A percentile compares a stretch with the other conserved stretches of the same genome.
Conservation (phyloP, 2,888 invertebrate species). For the Himalopsyche japonica region DNA sequence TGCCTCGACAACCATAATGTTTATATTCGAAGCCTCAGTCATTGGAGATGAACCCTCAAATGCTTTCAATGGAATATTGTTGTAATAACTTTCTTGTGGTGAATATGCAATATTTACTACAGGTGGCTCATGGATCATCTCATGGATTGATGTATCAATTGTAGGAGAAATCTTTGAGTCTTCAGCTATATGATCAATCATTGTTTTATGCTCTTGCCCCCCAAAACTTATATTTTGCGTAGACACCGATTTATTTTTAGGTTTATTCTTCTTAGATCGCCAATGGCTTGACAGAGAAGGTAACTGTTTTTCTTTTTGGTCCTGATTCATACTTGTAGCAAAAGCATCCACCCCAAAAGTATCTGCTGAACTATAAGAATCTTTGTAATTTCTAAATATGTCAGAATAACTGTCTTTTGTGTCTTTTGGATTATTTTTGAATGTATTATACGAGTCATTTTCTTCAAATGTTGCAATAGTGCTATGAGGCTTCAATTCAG, state of each 20-base stretch:
- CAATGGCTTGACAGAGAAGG: slow-evolving; percentile 43
- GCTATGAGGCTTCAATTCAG: slow-evolving; percentile 19
- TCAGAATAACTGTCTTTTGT: neutral
- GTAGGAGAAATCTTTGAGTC: slow-evolving; percentile 39
- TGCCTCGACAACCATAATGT: slow-evolving; percentile 52
- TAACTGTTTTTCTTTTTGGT: slow-evolving; percentile 24
- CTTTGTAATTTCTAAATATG: neutral
- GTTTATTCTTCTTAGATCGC: slow-evolving; percentile 43
- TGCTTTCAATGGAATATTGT: slow-evolving; percentile 51
- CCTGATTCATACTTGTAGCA: neutral
- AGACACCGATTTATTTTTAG: slow-evolving; percentile 54
- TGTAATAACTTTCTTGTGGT: slow-evolving; percentile 51
- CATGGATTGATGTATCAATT: slow-evolving; percentile 5
- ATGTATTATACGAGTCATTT: neutral
- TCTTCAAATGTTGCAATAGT: slow-evolving; percentile 10
- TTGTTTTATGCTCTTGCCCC: slow-evolving; percentile 51
- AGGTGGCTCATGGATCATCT: slow-evolving; percentile 1
- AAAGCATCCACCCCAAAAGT: slow-evolving; percentile 5
- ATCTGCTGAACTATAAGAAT: neutral
- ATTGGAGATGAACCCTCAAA: slow-evolving; percentile 47
- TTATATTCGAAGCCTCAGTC: slow-evolving; percentile 53
- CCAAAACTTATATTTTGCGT: slow-evolving; percentile 56
- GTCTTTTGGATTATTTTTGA: neutral
- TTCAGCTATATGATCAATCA: slow-evolving; percentile 51
- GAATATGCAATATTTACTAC: slow-evolving; percentile 45